Base-by-base conservation (phyloP, 2,797 vertebrate genomes). In the Pipistrellus nathusii region DNA sequence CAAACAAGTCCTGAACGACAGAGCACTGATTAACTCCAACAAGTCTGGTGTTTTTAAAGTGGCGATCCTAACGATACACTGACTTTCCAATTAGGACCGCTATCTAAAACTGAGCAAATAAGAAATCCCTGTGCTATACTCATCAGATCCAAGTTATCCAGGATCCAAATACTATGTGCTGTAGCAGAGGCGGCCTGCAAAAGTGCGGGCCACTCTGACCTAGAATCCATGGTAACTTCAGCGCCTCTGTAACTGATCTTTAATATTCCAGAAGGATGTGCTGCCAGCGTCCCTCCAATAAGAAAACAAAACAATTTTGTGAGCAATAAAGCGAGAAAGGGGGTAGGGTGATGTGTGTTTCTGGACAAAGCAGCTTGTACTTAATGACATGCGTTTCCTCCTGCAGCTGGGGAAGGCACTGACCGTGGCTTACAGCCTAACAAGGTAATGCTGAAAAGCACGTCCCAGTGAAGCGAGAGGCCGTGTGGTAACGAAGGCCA, bases 1-100 rank as follows among this genome's bases (percentile, higher is more conserved):
- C 99, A 97, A 99, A 99, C 96, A 99, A 98, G 96, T 99, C 99
- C 99, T 99, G 95, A 69, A 96, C 95, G 86, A 96, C 8, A 96
- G 64, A 66, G 90, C 8, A 77, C 90, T 53, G 5, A 48, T 20
- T 75, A 83, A 80, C 3, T 62, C n/a, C 81, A 12, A 48, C 20
- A 15, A 13, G 69, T 11, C 15, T 38, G 14, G 14, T 23, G 8
- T 23, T 66, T 89, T 85, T 38, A 55, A 82, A 92, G 44, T 55
- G 5, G 7, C 35, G 53, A 75, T 53, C 11, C 9, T 59, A n/a
- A 75, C 68, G 53, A 38, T 9, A 38, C 48, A 59, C 3, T 13
- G 6, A 55, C 81, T 73, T 53, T 35, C 53, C 77, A 94, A 88
- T 78, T 18, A 68, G 90, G 85, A 71, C 8, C n/a, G 62, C 0